Evolutionary conservation across 2,797 vertebrate species (phyloP).

Genomic region (Enteromius paludinosus): DNA sequence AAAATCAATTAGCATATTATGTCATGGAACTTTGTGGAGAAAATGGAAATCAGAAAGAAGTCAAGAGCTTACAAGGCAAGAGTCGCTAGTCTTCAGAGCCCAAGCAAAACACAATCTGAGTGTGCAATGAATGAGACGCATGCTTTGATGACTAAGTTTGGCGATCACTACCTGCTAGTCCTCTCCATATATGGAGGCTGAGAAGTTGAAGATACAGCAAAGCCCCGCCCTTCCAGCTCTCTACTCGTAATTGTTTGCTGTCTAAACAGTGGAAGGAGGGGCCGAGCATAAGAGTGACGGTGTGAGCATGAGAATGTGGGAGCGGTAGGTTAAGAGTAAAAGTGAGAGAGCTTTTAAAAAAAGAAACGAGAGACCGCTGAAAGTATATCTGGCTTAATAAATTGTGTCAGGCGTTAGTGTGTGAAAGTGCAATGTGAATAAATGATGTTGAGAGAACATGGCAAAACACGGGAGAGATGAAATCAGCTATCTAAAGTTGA

Average conservation of each 20-base stretch:
- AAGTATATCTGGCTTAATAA: neutral
- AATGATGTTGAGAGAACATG: conserved; percentile 28
- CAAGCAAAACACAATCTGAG: conserved; percentile 59
- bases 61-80: conserved; percentile 28
- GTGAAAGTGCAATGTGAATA: conserved; percentile 19
- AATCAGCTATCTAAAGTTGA: conserved; percentile 45
- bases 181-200: conserved; percentile 82
- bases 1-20: conserved; percentile 21
- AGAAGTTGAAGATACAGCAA: conserved; percentile 62
- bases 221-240: conserved; percentile 70
- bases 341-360: conserved; percentile 7
- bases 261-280: conserved; percentile 60
- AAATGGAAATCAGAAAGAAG: conserved; percentile 23
- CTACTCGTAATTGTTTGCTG: conserved; percentile 61
- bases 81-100: conserved; percentile 38
- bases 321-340: conserved; percentile 10
- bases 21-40: conserved; percentile 27
- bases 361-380: conserved; percentile 16
- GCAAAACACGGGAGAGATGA: conserved; percentile 53
- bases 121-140: conserved; percentile 63
- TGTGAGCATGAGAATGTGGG: conserved; percentile 24
- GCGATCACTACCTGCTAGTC: conserved; percentile 77
- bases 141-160: conserved; percentile 80
- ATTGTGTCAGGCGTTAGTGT: conserved; percentile 13
- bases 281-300: conserved; percentile 44